phyloP scores from a whole-genome alignment of 1,140 invertebrate species.

The Andricus grossulariae region DNA sequence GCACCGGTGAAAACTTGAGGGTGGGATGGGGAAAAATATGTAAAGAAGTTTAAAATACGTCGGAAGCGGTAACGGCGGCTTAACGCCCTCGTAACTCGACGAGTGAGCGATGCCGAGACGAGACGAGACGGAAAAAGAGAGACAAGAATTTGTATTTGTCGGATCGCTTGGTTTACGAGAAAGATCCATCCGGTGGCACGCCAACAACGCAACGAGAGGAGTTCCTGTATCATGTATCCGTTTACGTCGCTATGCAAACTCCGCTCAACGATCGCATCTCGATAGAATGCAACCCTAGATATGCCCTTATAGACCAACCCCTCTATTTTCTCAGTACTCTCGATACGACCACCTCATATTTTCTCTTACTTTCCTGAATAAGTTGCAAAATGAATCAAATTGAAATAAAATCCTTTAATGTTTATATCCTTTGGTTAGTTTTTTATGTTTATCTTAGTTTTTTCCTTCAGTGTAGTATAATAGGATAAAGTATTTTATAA shows the following conservation, averaged over 20 bases:
- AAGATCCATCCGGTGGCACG: conserved; percentile 43
- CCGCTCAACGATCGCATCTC: conserved; percentile 46
- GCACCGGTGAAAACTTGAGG: conserved; percentile 3
- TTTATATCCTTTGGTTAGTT: neutral
- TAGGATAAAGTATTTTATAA: too few relatives aligned
- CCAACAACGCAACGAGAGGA: conserved; percentile 11
- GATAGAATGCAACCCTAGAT: conserved; percentile 53
- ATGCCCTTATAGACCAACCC: conserved; percentile 33
- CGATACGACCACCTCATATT: conserved; percentile 28
- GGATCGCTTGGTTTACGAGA: conserved; percentile 56
- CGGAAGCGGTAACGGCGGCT: conserved; percentile 39
- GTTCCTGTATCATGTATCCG: conserved; percentile 28
- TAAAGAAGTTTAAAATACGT: conserved; percentile 51
- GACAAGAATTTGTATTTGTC: conserved; percentile 55
- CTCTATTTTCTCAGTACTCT: conserved; percentile 32
- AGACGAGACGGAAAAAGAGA: conserved; percentile 36
- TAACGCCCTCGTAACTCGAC: conserved; percentile 42
- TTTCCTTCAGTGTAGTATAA: neutral
- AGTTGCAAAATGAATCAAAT: conserved; percentile 3
- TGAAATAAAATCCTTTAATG: neutral
- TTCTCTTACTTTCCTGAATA: neutral
- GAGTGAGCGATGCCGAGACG: conserved; percentile 34
- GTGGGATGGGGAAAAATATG: conserved; percentile 39
- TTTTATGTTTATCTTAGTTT: neutral
- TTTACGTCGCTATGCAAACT: conserved; percentile 53